Base-by-base conservation (phyloP, 2,797 vertebrate species). In the Megaceryle alcyon region DNA sequence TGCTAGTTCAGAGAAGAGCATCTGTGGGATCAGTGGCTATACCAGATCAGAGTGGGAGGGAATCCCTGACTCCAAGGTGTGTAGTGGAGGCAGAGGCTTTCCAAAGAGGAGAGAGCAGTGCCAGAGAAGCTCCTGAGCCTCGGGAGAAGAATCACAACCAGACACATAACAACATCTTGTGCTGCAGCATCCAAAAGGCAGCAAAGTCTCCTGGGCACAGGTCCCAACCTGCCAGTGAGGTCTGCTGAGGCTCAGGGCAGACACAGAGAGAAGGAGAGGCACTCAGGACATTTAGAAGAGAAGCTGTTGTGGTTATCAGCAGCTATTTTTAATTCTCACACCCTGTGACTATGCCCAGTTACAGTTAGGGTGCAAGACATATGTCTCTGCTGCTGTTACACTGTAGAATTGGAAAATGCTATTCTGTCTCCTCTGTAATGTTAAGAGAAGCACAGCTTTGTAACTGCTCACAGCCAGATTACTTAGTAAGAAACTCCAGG, bases 401-500 rank as follows among this genome's bases (percentile, higher is more conserved):
- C 22, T 0, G 35, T 25, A 60, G 48, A 75, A 90, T 6, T 25
- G 19, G 37, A 76, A 90, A 95, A 78, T 7, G 13, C 10, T 48
- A 56, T 39, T 46, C 16, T 49, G 78, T 59, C 61, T 68, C 46
- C 49, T 79, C 71, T 37, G 72, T 76, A 89, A 75, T 2, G 11
- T 41, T n/a, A 72, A 35, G n/a, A 48, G 65, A 49, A 84, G 75
- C 46, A 60, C 9, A 69, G 65, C 68, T 82, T 57, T 75, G 20
- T 44, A 69, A 59, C 33, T 61, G 26, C 82, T 87, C 65, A 61
- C 6, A 79, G 56, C 4, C 63, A 54, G n/a, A 33, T 66, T 85
- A 72, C 77, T 88, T 84, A 63, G 75, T 12, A 44, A 75, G 48
- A 77, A 91, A 75, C 39, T 70, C 53, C 78, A 94, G 70, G 76